phyloP scores from a whole-genome alignment of 2,888 invertebrate species.

The Heliconius ethilla region DNA sequence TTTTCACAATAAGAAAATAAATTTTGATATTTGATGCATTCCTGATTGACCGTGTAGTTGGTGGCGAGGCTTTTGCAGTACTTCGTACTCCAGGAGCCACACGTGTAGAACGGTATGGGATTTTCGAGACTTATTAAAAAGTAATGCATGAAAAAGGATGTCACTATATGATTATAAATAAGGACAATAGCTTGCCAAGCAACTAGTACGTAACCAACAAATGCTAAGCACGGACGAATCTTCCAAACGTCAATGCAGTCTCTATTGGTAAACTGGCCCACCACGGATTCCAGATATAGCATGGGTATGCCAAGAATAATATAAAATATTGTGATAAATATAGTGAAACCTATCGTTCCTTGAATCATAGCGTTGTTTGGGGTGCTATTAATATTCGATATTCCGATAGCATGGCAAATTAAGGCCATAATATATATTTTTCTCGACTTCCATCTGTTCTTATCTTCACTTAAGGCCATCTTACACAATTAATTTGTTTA shows the following conservation, averaged over 20 bases:
- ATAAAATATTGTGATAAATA: slow-evolving; percentile 52
- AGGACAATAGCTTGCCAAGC: slow-evolving; percentile 59
- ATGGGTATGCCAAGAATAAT: slow-evolving; percentile 65
- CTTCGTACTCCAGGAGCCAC: slow-evolving; percentile 60
- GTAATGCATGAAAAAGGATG: slow-evolving; percentile 66
- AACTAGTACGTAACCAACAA: slow-evolving; percentile 63
- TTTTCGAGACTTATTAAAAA: slow-evolving; percentile 70
- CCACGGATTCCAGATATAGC: slow-evolving; percentile 68
- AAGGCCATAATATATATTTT: slow-evolving; percentile 53
- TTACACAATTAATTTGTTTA: slow-evolving; percentile 17
- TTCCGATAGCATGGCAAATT: slow-evolving; percentile 58
- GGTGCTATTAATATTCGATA: slow-evolving; percentile 52
- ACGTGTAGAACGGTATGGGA: slow-evolving; percentile 64
- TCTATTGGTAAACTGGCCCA: slow-evolving; percentile 69
- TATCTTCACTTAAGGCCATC: slow-evolving; percentile 18
- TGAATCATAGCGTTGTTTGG: slow-evolving; percentile 53
- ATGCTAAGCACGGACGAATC: slow-evolving; percentile 61
- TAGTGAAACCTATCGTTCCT: slow-evolving; percentile 59
- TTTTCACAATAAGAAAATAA: slow-evolving; percentile 53
- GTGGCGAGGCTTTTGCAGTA: slow-evolving; percentile 57
- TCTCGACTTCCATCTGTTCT: slow-evolving; percentile 41
- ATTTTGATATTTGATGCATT: slow-evolving; percentile 57
- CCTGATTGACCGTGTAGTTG: slow-evolving; percentile 66
- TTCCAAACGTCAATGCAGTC: slow-evolving; percentile 69
- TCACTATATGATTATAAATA: slow-evolving; percentile 57